A percentile compares a stretch with the other conserved stretches of the same genome.
phyloP scores from a whole-genome alignment of 2,888 invertebrate species.

The Charanyca ferruginea region DNA sequence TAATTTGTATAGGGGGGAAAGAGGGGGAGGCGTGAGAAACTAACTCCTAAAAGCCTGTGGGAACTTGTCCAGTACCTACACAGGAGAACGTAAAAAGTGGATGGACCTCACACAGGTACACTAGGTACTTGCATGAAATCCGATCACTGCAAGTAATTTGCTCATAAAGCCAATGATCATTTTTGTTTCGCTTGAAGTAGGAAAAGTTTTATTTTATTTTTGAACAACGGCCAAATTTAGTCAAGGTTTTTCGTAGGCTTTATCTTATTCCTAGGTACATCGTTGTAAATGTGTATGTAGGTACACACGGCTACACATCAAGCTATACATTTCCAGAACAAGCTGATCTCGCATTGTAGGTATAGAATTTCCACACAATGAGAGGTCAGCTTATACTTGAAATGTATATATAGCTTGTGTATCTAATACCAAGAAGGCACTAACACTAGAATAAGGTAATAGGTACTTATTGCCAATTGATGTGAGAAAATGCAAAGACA shows the following conservation, averaged over 20 bases:
- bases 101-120: constrained; percentile 73
- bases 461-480: too few species aligned
- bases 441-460: too few species aligned
- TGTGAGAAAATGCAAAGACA: too few species aligned
- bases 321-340: too few species aligned
- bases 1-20: constrained; percentile 39
- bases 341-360: too few species aligned
- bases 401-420: neutral
- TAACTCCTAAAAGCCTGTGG: constrained; percentile 64
- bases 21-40: constrained; percentile 65
- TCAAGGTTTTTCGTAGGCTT: neutral
- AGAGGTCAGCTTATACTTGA: too few species aligned
- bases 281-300: constrained; percentile 3
- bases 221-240: too few species aligned
- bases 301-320: too few species aligned
- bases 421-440: constrained; percentile 1
- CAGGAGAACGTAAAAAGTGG: constrained; percentile 69
- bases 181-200: constrained; percentile 40
- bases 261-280: neutral
- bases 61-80: constrained; percentile 62
- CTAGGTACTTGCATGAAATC: constrained; percentile 69
- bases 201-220: neutral
- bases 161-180: constrained; percentile 65
- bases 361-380: too few species aligned
- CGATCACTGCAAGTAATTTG: constrained; percentile 67